These are phyloP conservation scores for Heliconius hortense DNA, from an alignment of 2,888 invertebrate species.

Conservation along the genomic window DNA sequence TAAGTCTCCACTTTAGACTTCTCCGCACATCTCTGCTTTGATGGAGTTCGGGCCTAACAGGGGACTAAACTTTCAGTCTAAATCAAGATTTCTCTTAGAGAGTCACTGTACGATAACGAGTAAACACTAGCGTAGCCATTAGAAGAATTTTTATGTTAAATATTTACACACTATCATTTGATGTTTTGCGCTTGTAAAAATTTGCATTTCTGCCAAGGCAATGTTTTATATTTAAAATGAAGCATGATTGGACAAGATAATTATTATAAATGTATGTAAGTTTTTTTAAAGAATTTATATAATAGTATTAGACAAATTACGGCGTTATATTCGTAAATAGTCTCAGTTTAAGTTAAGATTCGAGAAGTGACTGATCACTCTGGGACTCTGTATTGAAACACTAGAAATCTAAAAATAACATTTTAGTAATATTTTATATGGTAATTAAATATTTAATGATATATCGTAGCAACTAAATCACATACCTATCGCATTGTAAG, in stretches of 20 bases:
- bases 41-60: no score
- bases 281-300: no score
- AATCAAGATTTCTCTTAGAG: constrained; percentile 13
- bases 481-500: not conserved
- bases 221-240: not conserved
- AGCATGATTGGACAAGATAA: not conserved
- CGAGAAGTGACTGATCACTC: no score
- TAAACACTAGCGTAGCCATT: constrained; percentile 14
- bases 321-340: no score
- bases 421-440: no score
- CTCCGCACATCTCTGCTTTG: no score
- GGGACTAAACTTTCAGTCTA: not conserved
- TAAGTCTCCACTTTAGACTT: no score
- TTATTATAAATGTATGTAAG: no score
- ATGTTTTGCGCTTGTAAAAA: constrained; percentile 9
- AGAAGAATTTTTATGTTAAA: constrained; percentile 27
- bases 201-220: not conserved
- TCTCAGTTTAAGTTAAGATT: no score
- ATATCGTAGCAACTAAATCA: not conserved
- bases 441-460: no score
- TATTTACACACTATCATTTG: constrained; percentile 19
- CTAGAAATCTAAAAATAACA: no score
- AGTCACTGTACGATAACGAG: constrained; percentile 34
- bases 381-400: no score
- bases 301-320: not conserved